Conservation (phyloP, 1,140 invertebrate species). For the Papilio xuthus region DNA sequence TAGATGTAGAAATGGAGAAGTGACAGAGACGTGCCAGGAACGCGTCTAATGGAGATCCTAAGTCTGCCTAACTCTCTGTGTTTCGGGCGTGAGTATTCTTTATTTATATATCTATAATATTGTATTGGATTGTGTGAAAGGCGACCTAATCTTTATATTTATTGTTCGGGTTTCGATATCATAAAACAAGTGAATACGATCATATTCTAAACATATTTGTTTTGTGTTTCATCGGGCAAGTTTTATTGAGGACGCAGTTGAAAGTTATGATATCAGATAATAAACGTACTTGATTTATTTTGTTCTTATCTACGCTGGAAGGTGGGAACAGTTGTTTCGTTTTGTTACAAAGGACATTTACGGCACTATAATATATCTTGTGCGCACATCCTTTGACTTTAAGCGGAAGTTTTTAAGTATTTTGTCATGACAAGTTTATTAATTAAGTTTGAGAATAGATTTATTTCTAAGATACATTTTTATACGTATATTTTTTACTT, state of each 20-base stretch:
- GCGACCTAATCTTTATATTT: conserved; percentile 23
- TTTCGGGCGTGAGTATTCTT: neutral
- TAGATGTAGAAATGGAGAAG: too few species aligned
- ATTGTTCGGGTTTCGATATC: neutral
- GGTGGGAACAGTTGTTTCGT: conserved; percentile 17
- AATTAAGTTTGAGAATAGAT: neutral
- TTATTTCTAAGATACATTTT: neutral
- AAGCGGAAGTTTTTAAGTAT: conserved; percentile 16
- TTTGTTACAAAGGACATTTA: conserved; percentile 20
- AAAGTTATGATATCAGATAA: conserved; percentile 24
- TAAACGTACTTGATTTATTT: conserved; percentile 21
- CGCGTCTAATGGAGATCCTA: too few species aligned
- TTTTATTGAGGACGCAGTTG: conserved; percentile 22
- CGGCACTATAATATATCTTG: neutral
- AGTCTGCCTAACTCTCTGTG: too few species aligned
- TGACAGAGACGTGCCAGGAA: too few species aligned
- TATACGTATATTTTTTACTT: neutral
- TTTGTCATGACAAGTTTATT: neutral
- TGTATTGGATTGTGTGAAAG: neutral
- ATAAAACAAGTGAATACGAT: conserved; percentile 8
- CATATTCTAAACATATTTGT: conserved; percentile 25
- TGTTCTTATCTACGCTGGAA: conserved; percentile 12
- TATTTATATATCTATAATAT: neutral
- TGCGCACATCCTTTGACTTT: neutral
- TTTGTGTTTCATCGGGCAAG: conserved; percentile 21